Evolutionary conservation across 1,140 invertebrate species (phyloP).

Genomic region (Drosophila teissieri): DNA sequence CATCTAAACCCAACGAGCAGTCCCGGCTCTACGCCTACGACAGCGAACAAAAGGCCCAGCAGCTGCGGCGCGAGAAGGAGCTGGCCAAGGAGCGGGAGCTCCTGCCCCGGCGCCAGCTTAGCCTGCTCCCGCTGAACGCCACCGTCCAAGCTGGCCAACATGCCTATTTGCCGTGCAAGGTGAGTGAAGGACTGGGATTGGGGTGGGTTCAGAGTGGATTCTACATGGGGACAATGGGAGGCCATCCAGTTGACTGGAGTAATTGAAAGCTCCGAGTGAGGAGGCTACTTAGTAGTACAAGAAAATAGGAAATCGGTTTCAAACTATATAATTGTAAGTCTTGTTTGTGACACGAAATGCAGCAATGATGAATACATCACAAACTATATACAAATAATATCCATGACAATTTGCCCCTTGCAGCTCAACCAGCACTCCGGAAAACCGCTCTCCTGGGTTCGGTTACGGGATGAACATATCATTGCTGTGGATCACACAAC

Average conservation of each 20-base stretch:
- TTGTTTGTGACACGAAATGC: no score
- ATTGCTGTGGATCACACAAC: constrained; percentile 92
- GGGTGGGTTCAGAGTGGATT: neutral
- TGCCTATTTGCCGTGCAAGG: constrained; percentile 93
- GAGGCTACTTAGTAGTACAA: neutral
- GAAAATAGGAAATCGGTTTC: neutral
- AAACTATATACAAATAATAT: no score
- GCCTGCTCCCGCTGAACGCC: constrained; percentile 86
- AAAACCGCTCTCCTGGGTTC: constrained; percentile 96
- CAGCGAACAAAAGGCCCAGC: constrained; percentile 67
- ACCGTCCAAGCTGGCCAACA: constrained; percentile 93
- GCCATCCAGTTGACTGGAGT: constrained; percentile 33
- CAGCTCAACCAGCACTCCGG: constrained; percentile 85
- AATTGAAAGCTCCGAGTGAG: constrained; percentile 49
- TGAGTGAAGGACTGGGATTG: constrained; percentile 75
- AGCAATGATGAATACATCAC: neutral
- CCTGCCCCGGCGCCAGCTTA: constrained; percentile 54
- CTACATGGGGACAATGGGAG: constrained; percentile 8
- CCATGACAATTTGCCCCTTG: constrained; percentile 1
- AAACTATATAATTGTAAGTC: neutral
- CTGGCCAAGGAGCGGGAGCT: constrained; percentile 64
- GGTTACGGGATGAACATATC: constrained; percentile 94
- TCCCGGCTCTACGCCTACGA: constrained; percentile 68
- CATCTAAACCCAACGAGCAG: constrained; percentile 17
- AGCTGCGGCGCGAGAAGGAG: constrained; percentile 65